Evolutionary conservation across 1,140 invertebrate species (phyloP), one percentile per base, ranked within the genome.

Genomic region (Paramacrobiotus metropolitanus): DNA sequence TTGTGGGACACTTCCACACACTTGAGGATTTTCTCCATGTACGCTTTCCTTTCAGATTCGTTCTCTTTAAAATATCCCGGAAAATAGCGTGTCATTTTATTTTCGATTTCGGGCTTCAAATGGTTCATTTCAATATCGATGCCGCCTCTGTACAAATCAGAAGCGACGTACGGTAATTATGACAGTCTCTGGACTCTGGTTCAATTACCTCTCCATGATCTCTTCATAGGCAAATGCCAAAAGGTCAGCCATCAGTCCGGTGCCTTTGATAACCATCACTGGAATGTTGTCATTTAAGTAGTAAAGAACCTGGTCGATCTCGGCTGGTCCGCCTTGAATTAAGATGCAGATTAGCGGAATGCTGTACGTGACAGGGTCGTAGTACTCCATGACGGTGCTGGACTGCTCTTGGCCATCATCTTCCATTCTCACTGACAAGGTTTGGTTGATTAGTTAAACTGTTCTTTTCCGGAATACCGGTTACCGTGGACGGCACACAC

Each of bases 301-400:
- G 55, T 68, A 70, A 2, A 74, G 61, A 3, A 72, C 68, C 15
- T 73, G 66, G 29, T 72, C 68, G 3, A 74, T 70, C 31, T 68
- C 69, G n/a, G 68, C 64, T 29, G 70, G 70, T 3, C 70, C 70
- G 2, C 74, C 75, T 62, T 74, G 71, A 20, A 76, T 68, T 24
- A 76, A 64, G n/a, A 76, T 63, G 15, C 71, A 72, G 1, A 76
- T 68, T n/a, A 76, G 69, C 3, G 75, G 74, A 1, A 73, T 66
- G 31, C 44, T 28, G 30, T 62, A 28, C 15, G 15, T 55, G 15
- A 20, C 4, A 20, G 48, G 48, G 15, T 55, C 28, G 15, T 28
- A 24, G 34, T 40, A n/a, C 34, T 40, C 34, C 34, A 40, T 40
- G 34, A 40, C 34, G 34, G n/a, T n/a, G n/a, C 48, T 24, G 15